A percentile compares a stretch with the other conserved stretches of the same genome.
These are phyloP conservation scores for Campoletis raptor DNA, from an alignment of 2,888 invertebrate species.

Conservation along the genomic window DNA sequence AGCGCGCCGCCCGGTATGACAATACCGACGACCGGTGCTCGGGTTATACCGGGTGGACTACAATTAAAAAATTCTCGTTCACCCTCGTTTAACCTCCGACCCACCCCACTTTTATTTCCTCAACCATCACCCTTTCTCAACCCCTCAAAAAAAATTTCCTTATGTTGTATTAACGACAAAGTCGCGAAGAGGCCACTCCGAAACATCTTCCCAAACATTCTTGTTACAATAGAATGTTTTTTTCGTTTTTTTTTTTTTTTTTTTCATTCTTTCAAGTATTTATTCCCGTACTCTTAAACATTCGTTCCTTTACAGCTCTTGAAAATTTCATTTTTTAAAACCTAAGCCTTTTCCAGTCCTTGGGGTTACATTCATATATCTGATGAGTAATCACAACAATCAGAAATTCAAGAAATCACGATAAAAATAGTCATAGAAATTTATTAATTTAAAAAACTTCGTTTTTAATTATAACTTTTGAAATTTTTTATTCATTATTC, in stretches of 20 bases:
- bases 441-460: background rate
- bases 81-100: slow-evolving; percentile 77
- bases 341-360: background rate
- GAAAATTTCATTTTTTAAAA: slow-evolving; percentile 1
- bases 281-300: slow-evolving; percentile 64
- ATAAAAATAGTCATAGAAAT: background rate
- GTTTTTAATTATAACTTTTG: background rate
- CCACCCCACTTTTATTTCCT: slow-evolving; percentile 29
- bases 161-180: slow-evolving; percentile 80
- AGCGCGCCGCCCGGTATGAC: slow-evolving; percentile 82
- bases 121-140: slow-evolving; percentile 29
- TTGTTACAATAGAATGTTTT: slow-evolving; percentile 64
- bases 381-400: background rate
- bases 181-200: slow-evolving; percentile 69
- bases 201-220: slow-evolving; percentile 76
- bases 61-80: slow-evolving; percentile 83
- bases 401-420: background rate
- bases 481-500: background rate
- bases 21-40: slow-evolving; percentile 80
- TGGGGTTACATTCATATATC: background rate
- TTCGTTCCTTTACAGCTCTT: slow-evolving; percentile 19
- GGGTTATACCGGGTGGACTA: slow-evolving; percentile 81
- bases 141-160: slow-evolving; percentile 71
- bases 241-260: no score
- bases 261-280: slow-evolving; percentile 74